Evolutionary conservation across 2,888 invertebrate species (phyloP), one percentile per base, ranked within the genome.

Genomic region (Cheilosia pagana): DNA sequence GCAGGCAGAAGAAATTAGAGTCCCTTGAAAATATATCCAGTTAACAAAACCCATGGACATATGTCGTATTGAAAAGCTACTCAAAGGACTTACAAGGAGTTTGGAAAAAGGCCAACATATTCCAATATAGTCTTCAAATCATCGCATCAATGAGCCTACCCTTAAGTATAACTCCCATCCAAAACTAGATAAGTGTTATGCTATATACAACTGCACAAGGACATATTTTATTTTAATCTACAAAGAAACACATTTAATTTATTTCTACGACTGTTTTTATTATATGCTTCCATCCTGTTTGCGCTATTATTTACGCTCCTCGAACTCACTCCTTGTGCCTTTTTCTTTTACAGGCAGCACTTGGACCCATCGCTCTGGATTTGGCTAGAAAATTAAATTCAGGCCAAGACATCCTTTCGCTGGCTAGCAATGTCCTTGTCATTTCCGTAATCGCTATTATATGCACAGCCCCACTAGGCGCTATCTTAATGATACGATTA

Each of bases 291-390:
- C 59, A 45, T 50, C 39, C 19, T 63, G 19, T 52, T 62, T 43
- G 28, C 57, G 21, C 14, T 14, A 31, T 52, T 62, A 57, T 63
- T 50, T 67, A n/a, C n/a, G 35, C 35, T 43, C 10, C 74, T 76
- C 41, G 68, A 41, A 45, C 28, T 68, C 68, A 50, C 65, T 35
- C 12, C 14, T 52, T 65, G 59, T 57, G 21, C 31, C 74, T 23
- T 52, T 10, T 23, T 67, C n/a, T 14, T 10, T 86, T 63, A 59
- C 87, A 95, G 95, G 95, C 95, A 71, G 94, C 95, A 3, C 90
- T 95, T 65, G 95, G 94, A 19, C 94, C 95, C 19, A 93, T 94
- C 87, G 94, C 94, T 8, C 90, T 94, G 87, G 94, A 94, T 88
- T 90, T 93, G 87, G 93, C 93, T 79, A 90, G 94, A 89, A 88